Evolutionary conservation across 2,113 vertebrate genomes (phyloP).

Genomic region (human): GRCh38 chr4:37895001-37895500

Average conservation of each 20-base stretch:
- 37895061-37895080: not conserved
- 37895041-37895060: not conserved
- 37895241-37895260: not conserved
- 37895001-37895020: not conserved
- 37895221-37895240: not conserved
- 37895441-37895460: no score
- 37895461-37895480: no score
- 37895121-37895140: not conserved
- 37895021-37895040: not conserved
- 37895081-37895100: not conserved
- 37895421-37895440: not conserved
- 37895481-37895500: no score
- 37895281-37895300: not conserved
- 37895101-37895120: not conserved
- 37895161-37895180: not conserved
- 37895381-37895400: not conserved
- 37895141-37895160: not conserved
- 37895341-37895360: not conserved
- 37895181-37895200: not conserved
- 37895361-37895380: not conserved
- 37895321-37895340: not conserved
- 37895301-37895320: not conserved
- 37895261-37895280: not conserved
- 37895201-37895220: not conserved
- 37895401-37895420: not conserved